Conservation (phyloP, 2,113 vertebrate genomes). For the Chloropsis hardwickii region DNA sequence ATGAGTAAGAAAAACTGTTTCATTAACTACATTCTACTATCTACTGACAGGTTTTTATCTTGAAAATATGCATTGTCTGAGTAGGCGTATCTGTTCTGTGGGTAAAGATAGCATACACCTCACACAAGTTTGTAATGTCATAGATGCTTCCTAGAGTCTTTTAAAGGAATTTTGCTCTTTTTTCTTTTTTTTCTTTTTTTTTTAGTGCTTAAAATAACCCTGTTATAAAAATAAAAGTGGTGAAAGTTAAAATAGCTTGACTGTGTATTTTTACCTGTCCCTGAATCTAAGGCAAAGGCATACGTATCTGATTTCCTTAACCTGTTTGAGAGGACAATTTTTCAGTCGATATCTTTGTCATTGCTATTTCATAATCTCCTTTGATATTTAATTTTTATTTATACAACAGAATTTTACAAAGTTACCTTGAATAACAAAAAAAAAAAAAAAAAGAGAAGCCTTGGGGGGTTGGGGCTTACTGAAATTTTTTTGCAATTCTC, state of each 20-base stretch:
- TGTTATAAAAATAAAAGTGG: not conserved
- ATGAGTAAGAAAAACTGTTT: not conserved
- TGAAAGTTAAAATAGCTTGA: not conserved
- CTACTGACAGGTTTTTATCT: not conserved
- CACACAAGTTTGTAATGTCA: not conserved
- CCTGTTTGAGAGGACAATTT: not conserved
- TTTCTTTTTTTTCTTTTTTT: not conserved
- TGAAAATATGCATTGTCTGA: not conserved
- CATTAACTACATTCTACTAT: not conserved
- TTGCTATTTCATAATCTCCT: not conserved
- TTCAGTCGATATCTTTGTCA: not conserved
- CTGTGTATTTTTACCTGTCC: not conserved
- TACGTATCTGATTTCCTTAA: not conserved
- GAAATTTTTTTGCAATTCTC: not conserved
- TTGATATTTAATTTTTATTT: not conserved
- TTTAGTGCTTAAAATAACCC: not conserved
- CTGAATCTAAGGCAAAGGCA: not conserved
- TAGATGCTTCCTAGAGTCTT: not conserved
- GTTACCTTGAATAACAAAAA: not conserved
- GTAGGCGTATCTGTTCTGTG: not conserved
- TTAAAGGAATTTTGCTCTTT: not conserved
- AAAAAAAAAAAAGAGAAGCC: not conserved
- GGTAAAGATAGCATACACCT: not conserved
- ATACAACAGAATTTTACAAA: not conserved
- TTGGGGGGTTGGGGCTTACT: rapidly evolving